A percentile compares a stretch with the other conserved stretches of the same genome.
Evolutionary conservation across 1,140 invertebrate species (phyloP).

Genomic region (Drosophila arizonae): DNA sequence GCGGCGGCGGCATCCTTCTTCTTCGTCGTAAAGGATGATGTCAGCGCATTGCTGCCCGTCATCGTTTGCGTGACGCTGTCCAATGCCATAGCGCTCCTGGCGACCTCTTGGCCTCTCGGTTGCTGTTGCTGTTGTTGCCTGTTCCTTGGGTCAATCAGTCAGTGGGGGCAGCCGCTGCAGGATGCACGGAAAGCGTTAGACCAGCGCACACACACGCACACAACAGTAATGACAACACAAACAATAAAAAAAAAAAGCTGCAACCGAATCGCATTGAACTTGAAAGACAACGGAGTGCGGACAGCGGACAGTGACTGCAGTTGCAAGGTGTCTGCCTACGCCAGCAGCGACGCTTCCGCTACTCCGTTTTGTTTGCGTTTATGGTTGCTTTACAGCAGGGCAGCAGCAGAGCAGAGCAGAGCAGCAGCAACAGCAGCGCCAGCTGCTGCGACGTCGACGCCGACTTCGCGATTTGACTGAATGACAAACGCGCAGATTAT

Average conservation of each 20-base stretch:
- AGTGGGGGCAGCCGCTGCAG: slow-evolving; percentile 37
- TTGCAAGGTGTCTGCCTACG: slow-evolving; percentile 60
- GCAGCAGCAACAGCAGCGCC: neutral
- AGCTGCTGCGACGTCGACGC: slow-evolving; percentile 18
- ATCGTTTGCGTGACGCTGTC: slow-evolving; percentile 74
- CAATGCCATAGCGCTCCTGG: slow-evolving; percentile 61
- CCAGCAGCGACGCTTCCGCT: slow-evolving; percentile 29
- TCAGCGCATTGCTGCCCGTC: slow-evolving; percentile 75
- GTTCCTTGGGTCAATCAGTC: slow-evolving; percentile 32
- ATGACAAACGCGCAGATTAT: slow-evolving; percentile 51
- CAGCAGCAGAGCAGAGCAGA: neutral
- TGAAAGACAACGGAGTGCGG: slow-evolving; percentile 5
- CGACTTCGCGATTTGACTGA: slow-evolving; percentile 32
- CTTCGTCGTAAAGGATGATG: slow-evolving; percentile 78
- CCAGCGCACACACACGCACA: slow-evolving; percentile 27
- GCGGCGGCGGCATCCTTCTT: slow-evolving; percentile 73
- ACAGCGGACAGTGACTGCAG: slow-evolving; percentile 20
- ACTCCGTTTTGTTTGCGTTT: slow-evolving; percentile 27
- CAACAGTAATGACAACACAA: slow-evolving; percentile 14
- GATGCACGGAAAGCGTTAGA: slow-evolving; percentile 42
- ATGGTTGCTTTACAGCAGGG: slow-evolving; percentile 32
- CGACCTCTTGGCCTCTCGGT: slow-evolving; percentile 21
- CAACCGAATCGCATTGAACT: slow-evolving; percentile 24
- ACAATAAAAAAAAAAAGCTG: slow-evolving; percentile 16
- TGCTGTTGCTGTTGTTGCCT: slow-evolving; percentile 9